phyloP scores from a whole-genome alignment of 1,140 invertebrate species.

The Hylyphantes graminicola region DNA sequence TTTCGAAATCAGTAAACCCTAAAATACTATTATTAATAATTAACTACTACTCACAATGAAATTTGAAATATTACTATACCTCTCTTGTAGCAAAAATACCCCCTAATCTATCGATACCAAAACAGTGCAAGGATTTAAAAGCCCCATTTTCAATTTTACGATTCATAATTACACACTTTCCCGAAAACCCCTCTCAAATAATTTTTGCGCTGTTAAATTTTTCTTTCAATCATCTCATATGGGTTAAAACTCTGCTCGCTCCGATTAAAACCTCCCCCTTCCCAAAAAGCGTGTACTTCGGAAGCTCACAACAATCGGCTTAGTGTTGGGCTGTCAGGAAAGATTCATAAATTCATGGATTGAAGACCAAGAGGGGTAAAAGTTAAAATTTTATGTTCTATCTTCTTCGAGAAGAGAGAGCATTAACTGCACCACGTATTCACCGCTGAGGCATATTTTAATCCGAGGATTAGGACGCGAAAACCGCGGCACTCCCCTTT shows the following conservation, averaged over 20 bases:
- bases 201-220: slow-evolving; percentile 33
- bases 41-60: too few species aligned
- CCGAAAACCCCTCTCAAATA: slow-evolving; percentile 22
- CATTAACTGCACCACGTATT: slow-evolving; percentile 45
- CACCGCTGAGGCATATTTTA: slow-evolving; percentile 47
- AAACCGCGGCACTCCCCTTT: slow-evolving; percentile 28
- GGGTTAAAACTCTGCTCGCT: neutral
- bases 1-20: too few species aligned
- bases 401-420: slow-evolving; percentile 30
- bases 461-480: slow-evolving; percentile 38
- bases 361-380: slow-evolving; percentile 38
- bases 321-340: slow-evolving; percentile 36
- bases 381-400: slow-evolving; percentile 50
- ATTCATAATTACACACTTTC: slow-evolving; percentile 27
- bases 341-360: slow-evolving; percentile 57
- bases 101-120: too few species aligned
- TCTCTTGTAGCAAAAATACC: too few species aligned
- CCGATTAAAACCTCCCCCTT: neutral
- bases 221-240: slow-evolving; percentile 21
- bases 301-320: slow-evolving; percentile 42
- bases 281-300: too few species aligned
- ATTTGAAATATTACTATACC: too few species aligned
- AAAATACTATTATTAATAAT: neutral
- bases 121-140: too few species aligned
- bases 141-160: too few species aligned